Evolutionary conservation across 2,113 vertebrate species (phyloP), one percentile per base, ranked within the genome.

Genomic region (Nematolebias whitei): DNA sequence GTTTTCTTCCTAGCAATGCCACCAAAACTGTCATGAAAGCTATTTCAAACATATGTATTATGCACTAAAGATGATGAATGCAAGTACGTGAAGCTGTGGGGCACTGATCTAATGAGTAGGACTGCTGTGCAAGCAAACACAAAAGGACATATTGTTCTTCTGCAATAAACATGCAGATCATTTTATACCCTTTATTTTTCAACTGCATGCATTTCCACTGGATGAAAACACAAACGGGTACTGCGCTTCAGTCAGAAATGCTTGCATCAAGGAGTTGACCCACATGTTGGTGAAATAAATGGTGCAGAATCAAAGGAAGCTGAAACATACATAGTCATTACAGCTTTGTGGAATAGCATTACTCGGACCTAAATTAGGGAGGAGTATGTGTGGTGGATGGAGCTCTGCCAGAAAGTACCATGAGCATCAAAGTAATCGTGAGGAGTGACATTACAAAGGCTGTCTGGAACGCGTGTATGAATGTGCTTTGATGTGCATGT

Each of bases 181-280:
- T 66, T 63, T 32, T 16, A 71, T 45, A 16, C 16, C 43, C 23
- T 26, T 45, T 61, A 20, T 12, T 51, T 63, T 29, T 14, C 52
- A 13, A 32, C 35, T 29, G 29, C 14, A 51, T 7, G 26, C 7
- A 7, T 29, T 29, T 29, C 7, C 26, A 29, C 26, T 66, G 0
- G 19, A 26, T 24, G 24, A 56, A 63, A 29, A 71, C 48, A 45
- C 32, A 60, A 64, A 67, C 20, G 3, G 29, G 14, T 29, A 35
- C 29, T 51, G 39, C 14, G 2, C 22, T 56, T 43, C 15, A 71
- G 20, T 63, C 38, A 60, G 59, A 71, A 15, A 44, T 12, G 23
- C 11, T 35, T 43, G 14, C 51, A 9, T 50, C 38, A 65, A 64
- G 22, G 58, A 60, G 14, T 29, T 65, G 26, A 40, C 5, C 23